Base-by-base conservation (phyloP, 2,797 vertebrate species). In the Tolypeutes matacus region DNA sequence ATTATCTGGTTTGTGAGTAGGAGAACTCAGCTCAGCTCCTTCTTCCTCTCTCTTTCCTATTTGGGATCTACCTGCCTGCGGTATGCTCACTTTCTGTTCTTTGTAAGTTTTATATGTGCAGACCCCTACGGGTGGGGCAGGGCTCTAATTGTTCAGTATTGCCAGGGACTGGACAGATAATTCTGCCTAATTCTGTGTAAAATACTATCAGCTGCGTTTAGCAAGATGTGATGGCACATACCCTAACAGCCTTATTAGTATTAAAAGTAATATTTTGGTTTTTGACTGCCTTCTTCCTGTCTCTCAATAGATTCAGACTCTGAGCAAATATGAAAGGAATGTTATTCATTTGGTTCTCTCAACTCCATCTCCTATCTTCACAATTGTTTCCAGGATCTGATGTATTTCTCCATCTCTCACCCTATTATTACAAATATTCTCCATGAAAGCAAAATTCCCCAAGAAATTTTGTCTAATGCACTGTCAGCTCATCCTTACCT, bases 291-390 rank as follows among this genome's bases (percentile, higher is more conserved):
- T 67, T 2, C 88, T 88, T 92, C 14, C 34, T 80, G 4, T 25
- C 18, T 91, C 67, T 70, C 20, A 27, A 46, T 46, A 86, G 13
- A 73, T 72, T 92, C 34, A 49, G 51, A 92, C 94, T 31, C 58
- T 81, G 15, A 77, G 3, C 5, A 77, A 73, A 88, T 39, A 49
- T 7, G 12, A 91, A 83, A 60, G 12, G n/a, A 13, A 14, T 76
- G 1, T n/a, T 69, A 46, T 95, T 84, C 80, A 31, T 29, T 82
- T n/a, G n/a, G 8, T 65, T 96, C 21, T 91, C 18, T 92, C 29
- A 86, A 86, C 23, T 6, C 20, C 70, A 75, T 81, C 56, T 90
- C 60, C 14, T 46, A 2, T 64, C 34, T 70, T 80, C 80, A 88
- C 87, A 58, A 80, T 69, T 39, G 25, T 65, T 93, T 7, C 34